A percentile compares a stretch with the other conserved stretches of the same genome.
phyloP scores from a whole-genome alignment of 1,140 invertebrate species.

The Amyelois transitella region DNA sequence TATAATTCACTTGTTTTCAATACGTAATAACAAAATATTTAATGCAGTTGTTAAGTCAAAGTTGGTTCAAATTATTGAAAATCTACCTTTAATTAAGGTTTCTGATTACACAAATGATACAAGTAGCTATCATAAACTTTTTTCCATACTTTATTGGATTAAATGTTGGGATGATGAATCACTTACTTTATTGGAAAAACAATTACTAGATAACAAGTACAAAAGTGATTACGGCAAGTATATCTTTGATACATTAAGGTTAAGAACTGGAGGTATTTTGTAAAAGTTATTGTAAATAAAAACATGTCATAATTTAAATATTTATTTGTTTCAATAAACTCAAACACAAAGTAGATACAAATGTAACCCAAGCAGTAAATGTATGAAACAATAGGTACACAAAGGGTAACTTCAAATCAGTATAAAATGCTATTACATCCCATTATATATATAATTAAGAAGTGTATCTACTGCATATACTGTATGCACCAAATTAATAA shows the following conservation, averaged over 20 bases:
- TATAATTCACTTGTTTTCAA: slow-evolving; percentile 64
- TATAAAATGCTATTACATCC: slow-evolving; percentile 16
- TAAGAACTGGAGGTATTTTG: slow-evolving; percentile 32
- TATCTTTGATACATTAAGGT: slow-evolving; percentile 53
- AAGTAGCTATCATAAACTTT: slow-evolving; percentile 50
- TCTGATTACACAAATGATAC: slow-evolving; percentile 31
- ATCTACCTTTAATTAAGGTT: slow-evolving; percentile 62
- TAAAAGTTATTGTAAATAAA: slow-evolving; percentile 12
- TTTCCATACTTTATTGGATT: slow-evolving; percentile 64
- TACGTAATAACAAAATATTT: slow-evolving; percentile 56
- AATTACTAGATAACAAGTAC: slow-evolving; percentile 52
- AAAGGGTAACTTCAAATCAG: slow-evolving; percentile 17
- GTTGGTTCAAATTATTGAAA: slow-evolving; percentile 53
- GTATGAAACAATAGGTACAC: slow-evolving; percentile 9
- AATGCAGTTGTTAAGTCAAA: slow-evolving; percentile 56
- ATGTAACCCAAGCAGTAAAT: neutral
- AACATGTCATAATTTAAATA: slow-evolving; percentile 3
- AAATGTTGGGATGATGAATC: slow-evolving; percentile 60
- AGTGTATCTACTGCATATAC: no score
- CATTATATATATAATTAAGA: no score
- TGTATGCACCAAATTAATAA: neutral
- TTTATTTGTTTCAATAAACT: slow-evolving; percentile 3
- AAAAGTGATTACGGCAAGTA: slow-evolving; percentile 47
- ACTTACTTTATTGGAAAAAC: slow-evolving; percentile 61
- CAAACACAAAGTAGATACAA: neutral